phyloP scores from a whole-genome alignment of 2,113 vertebrate genomes.

The Galemys pyrenaicus region DNA sequence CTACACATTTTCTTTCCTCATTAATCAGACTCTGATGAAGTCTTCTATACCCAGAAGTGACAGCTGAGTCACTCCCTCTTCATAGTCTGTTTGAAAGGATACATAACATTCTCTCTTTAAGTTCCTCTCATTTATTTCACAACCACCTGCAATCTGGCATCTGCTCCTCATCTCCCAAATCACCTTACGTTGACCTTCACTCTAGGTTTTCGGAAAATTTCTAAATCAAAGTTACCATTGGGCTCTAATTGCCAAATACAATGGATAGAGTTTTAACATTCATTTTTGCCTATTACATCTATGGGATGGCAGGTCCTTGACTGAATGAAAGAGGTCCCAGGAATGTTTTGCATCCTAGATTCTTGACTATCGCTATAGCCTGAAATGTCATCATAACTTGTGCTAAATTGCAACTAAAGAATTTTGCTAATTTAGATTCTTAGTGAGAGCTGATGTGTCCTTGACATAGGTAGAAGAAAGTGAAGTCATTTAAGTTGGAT shows the following conservation, averaged over 20 bases:
- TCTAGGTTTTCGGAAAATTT: not conserved
- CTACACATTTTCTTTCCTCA: not conserved
- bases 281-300: not conserved
- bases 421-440: not conserved
- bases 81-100: not conserved
- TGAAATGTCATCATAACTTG: not conserved
- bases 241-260: not conserved
- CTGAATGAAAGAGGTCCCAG: not conserved
- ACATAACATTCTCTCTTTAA: not conserved
- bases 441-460: not conserved
- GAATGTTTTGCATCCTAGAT: not conserved
- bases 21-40: constrained; percentile 31
- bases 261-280: not conserved
- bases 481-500: not conserved
- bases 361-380: not conserved
- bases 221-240: not conserved
- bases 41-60: not conserved
- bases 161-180: not conserved
- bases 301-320: not conserved
- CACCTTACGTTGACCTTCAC: not conserved
- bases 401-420: not conserved
- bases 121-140: not conserved
- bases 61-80: not conserved
- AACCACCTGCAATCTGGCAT: not conserved
- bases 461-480: not conserved